Evolutionary conservation across 2,113 vertebrate genomes (phyloP).

Genomic region (Poeciliopsis prolifica): DNA sequence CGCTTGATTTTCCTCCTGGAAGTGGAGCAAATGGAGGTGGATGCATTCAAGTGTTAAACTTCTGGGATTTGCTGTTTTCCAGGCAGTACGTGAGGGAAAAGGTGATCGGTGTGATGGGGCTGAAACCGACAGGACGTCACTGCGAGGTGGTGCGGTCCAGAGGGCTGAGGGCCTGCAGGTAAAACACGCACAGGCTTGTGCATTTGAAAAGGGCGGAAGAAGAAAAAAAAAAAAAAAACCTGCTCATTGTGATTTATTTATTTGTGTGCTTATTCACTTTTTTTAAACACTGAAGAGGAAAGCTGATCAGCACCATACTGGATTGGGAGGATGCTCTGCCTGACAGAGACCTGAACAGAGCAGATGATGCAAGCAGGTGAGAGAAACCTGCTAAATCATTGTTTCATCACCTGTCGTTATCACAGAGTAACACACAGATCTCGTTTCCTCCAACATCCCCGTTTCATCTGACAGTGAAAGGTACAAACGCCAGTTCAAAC

Average conservation of each 20-base stretch:
- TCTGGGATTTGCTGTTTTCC: conserved; percentile 28
- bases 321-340: conserved; percentile 98
- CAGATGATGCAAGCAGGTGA: conserved; percentile 92
- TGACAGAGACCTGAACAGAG: conserved; percentile 87
- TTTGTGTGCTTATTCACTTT: neutral
- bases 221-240: neutral
- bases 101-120: conserved; percentile 94
- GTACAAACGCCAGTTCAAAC: neutral
- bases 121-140: conserved; percentile 90
- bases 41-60: neutral
- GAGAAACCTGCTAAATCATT: neutral
- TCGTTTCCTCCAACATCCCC: conserved; percentile 2
- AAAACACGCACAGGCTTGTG: neutral
- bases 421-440: neutral
- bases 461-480: neutral
- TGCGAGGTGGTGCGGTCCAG: conserved; percentile 91
- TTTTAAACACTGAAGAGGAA: conserved; percentile 80
- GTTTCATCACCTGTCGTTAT: conserved; percentile 9
- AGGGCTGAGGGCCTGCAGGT: conserved; percentile 94
- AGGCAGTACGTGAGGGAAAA: conserved; percentile 94
- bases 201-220: neutral
- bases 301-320: conserved; percentile 92
- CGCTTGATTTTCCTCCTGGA: neutral
- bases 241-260: neutral
- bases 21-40: conserved; percentile 4